These are phyloP conservation scores for Epinephelus moara DNA, from an alignment of 2,113 vertebrate species.

Conservation along the genomic window DNA sequence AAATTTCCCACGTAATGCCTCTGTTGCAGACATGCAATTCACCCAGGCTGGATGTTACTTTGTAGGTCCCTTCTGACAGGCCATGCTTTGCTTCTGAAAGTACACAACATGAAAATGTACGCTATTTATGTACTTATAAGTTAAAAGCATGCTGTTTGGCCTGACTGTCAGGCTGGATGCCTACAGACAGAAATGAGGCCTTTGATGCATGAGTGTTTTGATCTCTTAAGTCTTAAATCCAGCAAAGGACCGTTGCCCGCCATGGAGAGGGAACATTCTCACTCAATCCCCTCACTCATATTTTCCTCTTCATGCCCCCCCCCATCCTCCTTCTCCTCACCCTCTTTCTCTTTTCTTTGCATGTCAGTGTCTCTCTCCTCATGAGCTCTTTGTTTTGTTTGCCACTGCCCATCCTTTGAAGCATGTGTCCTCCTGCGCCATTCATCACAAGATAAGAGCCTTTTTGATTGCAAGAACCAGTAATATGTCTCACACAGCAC, in stretches of 20 bases:
- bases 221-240: conserved; percentile 78
- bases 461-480: conserved; percentile 49
- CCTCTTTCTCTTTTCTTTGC: conserved; percentile 5
- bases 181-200: conserved; percentile 70
- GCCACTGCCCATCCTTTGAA: conserved; percentile 44
- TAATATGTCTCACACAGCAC: conserved; percentile 36
- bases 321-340: background rate
- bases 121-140: conserved; percentile 54
- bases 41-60: conserved; percentile 16
- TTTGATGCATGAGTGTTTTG: conserved; percentile 76
- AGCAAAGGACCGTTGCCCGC: conserved; percentile 61
- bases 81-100: conserved; percentile 8
- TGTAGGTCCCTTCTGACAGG: background rate
- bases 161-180: conserved; percentile 57
- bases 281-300: conserved; percentile 63
- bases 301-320: conserved; percentile 44
- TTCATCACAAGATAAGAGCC: conserved; percentile 65
- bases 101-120: conserved; percentile 30
- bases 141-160: conserved; percentile 42
- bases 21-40: background rate
- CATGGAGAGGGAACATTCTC: conserved; percentile 57
- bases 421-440: conserved; percentile 53
- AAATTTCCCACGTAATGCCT: background rate
- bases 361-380: conserved; percentile 13
- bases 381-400: conserved; percentile 45